Percentiles rank a stretch among this genome's conserved stretches.
Evolutionary conservation across 2,113 vertebrate species (phyloP).

Genomic region (Oncorhynchus nerka): DNA sequence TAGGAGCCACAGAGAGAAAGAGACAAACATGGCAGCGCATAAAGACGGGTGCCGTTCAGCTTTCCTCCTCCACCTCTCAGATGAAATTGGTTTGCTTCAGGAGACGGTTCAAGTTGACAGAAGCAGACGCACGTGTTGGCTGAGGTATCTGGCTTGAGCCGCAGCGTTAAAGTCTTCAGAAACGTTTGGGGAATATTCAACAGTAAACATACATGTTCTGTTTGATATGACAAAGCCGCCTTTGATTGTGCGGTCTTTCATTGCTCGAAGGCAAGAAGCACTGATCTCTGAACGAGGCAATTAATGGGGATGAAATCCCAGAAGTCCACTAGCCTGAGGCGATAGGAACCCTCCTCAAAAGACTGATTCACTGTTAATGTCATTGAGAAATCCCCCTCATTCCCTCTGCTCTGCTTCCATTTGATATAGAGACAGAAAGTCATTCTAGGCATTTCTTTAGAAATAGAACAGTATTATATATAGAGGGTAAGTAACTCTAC

Average conservation of each 20-base stretch:
- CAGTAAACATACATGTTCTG: slow-evolving; percentile 58
- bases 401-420: slow-evolving; percentile 13
- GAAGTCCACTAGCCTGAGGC: slow-evolving; percentile 57
- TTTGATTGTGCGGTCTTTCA: slow-evolving; percentile 46
- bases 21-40: slow-evolving; percentile 18
- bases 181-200: slow-evolving; percentile 52
- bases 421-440: slow-evolving; percentile 9
- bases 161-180: background rate
- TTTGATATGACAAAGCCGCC: slow-evolving; percentile 48
- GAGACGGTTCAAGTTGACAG: slow-evolving; percentile 82
- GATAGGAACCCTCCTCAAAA: slow-evolving; percentile 52
- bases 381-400: slow-evolving; percentile 58
- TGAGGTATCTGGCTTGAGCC: slow-evolving; percentile 43
- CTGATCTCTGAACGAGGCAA: slow-evolving; percentile 1
- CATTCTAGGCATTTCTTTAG: background rate
- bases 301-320: slow-evolving; percentile 31
- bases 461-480: background rate
- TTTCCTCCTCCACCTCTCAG: slow-evolving; percentile 45
- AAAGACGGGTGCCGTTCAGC: slow-evolving; percentile 62
- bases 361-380: slow-evolving; percentile 68
- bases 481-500: background rate
- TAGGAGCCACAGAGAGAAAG: slow-evolving; percentile 23
- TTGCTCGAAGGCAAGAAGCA: background rate
- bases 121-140: slow-evolving; percentile 83
- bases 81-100: slow-evolving; percentile 78